Base-by-base conservation (phyloP, 2,113 vertebrate genomes). In the Leptocoma aspasia region DNA sequence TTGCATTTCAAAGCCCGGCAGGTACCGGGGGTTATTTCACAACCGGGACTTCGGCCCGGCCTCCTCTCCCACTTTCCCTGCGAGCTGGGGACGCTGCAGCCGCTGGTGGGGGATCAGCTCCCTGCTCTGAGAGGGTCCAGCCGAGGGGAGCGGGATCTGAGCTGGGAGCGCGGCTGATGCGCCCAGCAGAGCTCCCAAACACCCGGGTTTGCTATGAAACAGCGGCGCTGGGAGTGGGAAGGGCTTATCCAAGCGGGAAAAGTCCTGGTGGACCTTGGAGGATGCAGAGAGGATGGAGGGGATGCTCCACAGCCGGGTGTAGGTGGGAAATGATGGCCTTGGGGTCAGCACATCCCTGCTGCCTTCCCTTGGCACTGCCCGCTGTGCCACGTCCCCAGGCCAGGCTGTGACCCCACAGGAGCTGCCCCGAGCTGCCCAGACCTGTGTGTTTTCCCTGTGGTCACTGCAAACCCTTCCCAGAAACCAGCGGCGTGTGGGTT, bases 1-100 rank as follows among this genome's bases (percentile, higher is more conserved):
- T 96, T 95, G 95, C 96, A 96, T 91, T 96, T 96, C 95, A 96
- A 94, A 96, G 96, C 80, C 30, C 2, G 81, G 83, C 83, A 89
- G 71, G 68, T 72, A 17, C 78, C 27, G 12, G 69, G 61, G 8
- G 6, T 24, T 5, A 6, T 83, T 95, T 90, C 93, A 65, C 93
- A 95, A 76, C n/a, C 3, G 9, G 59, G 35, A 7, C 11, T 4
- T 24, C 26, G 78, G 82, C 39, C 50, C 28, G 2, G 7, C 61
- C 64, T 84, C 70, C 1, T 23, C 82, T 78, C 68, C 30, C 20
- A 0, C 50, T n/a, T 33, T 70, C 72, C 27, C 44, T 0, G 13
- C 0, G 11, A 47, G 37, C 1, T 2, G 71, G 79, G 94, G 59
- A 23, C 0, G 18, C 50, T 6, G 76, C 53, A 22, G 87, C 63